Percentiles rank a stretch among this genome's conserved stretches.
phyloP scores from a whole-genome alignment of 1,140 invertebrate species.

The Drosophila pseudoobscura region DNA sequence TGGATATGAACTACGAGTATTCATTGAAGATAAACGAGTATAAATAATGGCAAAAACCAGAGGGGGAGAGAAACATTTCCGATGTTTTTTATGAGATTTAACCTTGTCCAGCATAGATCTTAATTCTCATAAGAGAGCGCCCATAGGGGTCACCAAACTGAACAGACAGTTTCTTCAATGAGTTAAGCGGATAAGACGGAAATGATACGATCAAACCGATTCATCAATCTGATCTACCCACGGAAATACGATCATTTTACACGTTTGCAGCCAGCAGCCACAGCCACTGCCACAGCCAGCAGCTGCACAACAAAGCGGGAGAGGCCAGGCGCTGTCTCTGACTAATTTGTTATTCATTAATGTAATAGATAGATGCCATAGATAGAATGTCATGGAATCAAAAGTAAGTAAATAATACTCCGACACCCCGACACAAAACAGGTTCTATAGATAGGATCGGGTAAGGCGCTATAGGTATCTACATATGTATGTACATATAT shows the following conservation, averaged over 20 bases:
- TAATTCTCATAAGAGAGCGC: too few species aligned
- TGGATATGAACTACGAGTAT: background rate
- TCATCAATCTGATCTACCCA: too few species aligned
- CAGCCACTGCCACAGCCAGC: background rate
- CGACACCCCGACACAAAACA: slow-evolving; percentile 1
- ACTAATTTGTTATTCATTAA: slow-evolving; percentile 43
- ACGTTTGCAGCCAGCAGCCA: too few species aligned
- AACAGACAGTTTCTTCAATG: slow-evolving; percentile 13
- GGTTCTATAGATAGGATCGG: slow-evolving; percentile 9
- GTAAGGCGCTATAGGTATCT: background rate
- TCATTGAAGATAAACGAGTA: background rate
- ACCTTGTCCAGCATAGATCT: slow-evolving; percentile 10
- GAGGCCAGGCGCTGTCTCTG: slow-evolving; percentile 33
- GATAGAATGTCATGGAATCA: slow-evolving; percentile 22
- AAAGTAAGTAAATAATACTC: background rate
- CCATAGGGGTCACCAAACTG: slow-evolving; percentile 1
- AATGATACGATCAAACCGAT: slow-evolving; percentile 8
- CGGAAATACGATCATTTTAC: too few species aligned
- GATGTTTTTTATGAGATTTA: slow-evolving; percentile 7
- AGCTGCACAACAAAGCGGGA: slow-evolving; percentile 26
- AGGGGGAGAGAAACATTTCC: slow-evolving; percentile 4
- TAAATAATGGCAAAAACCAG: background rate
- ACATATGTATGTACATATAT: too few species aligned
- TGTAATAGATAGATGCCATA: slow-evolving; percentile 23
- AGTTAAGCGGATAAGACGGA: slow-evolving; percentile 26